Base-by-base conservation (phyloP, 2,113 vertebrate species). In the Melanerpes aurifrons region DNA sequence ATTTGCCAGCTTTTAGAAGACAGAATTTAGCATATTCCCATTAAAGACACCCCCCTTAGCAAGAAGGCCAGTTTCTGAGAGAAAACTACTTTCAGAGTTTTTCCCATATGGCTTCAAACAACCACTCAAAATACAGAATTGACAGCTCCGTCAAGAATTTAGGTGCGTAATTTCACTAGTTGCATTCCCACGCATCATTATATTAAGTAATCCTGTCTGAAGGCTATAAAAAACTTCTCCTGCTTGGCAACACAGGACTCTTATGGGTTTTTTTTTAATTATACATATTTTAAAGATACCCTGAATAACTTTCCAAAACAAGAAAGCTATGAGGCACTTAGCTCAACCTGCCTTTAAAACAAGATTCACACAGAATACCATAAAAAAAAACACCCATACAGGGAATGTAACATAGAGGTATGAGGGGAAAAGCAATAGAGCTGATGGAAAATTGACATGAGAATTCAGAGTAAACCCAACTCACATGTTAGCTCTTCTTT, bases 171-270 rank as follows among this genome's bases (percentile, higher is more conserved):
- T 76, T 83, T 86, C 82, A 91, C 72, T 80, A 74, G 53, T 4
- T 93, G n/a, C 75, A 91, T 83, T 96, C 92, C 87, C 82, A 95
- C 53, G 3, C 85, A 95, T 82, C 69, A 94, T 93, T 94, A 95
- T 87, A 90, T 95, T 94, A 95, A 95, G 92, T 70, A 94, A 90
- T 47, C 79, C 75, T 82, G 82, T 74, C 85, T 87, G 24, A 91
- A 89, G 48, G 61, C 85, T 92, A 89, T 95, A 94, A 95, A 94
- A 95, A 93, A 32, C 62, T 79, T 40, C 6, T 66, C 48, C 53
- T 92, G 79, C 92, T 59, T 92, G 87, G 82, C 61, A 96, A 91
- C 94, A 87, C 0, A 62, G 21, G 24, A 85, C 22, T 56, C 45
- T 37, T 11, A 8, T 22, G 37, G 37, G 37, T 9, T 40, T 7